Base-by-base conservation (phyloP, 1,140 invertebrate species). In the Globodera rostochiensis region DNA sequence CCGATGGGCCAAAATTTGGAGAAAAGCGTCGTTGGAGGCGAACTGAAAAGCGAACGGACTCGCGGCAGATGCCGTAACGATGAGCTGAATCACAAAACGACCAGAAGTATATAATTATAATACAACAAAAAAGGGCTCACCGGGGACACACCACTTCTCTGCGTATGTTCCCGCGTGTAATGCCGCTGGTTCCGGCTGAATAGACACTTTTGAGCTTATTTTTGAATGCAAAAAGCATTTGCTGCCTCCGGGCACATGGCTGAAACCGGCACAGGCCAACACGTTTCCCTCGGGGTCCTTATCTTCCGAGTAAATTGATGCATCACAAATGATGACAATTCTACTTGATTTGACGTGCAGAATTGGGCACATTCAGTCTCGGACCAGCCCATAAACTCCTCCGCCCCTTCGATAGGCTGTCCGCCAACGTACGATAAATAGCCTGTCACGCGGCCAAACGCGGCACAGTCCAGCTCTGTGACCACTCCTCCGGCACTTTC, bases 101-200 rank as follows among this genome's bases (percentile, higher is more conserved):
- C 6, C 6, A 15, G 21, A 7, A 47, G 7, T 67, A 50, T 13
- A 13, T 9, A 53, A 15, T 67, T 53, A 57, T 76, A 2, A 36
- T 25, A 8, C 4, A 47, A 49, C 25, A 8, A 25, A 13, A 45
- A 8, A 7, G 13, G 6, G 53, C 66, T 25, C 70, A 78, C 77
- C 77, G 9, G 77, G 77, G 13, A 78, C 70, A 78, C 77, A 78
- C 77, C 77, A 78, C 21, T 78, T 78, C 70, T 78, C 77, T 25
- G 77, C 64, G 50, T 78, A 78, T 64, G 66, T 50, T 13, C 64
- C 64, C 4, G 25, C 25, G 47, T 66, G 49, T 11, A 70, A 4
- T 45, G 69, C 6, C 46, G 25, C 7, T 11, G 25, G 5, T 13
- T 47, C 50, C 66, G 21, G 77, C 66, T 25, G 25, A n/a, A 49